These are phyloP conservation scores for Tiphia femorata DNA, from an alignment of 2,888 invertebrate species.

Conservation along the genomic window DNA sequence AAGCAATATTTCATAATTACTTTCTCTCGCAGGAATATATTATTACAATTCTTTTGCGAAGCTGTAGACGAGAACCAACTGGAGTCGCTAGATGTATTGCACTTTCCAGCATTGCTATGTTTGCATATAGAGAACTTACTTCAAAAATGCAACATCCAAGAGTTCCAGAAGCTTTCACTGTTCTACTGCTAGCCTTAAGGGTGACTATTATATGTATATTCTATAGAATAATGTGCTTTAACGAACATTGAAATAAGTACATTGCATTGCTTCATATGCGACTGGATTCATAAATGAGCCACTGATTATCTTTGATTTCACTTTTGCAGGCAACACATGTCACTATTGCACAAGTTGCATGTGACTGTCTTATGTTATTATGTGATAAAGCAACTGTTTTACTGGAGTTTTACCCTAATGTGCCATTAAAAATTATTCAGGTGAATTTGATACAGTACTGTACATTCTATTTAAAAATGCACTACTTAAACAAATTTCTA, in stretches of 20 bases:
- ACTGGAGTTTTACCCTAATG: slow-evolving; percentile 79
- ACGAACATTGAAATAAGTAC: neutral
- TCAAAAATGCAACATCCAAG: slow-evolving; percentile 76
- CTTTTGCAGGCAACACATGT: slow-evolving; percentile 60
- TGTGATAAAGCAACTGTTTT: slow-evolving; percentile 84
- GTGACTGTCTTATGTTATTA: slow-evolving; percentile 83
- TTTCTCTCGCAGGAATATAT: slow-evolving; percentile 80
- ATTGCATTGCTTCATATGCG: too few relatives aligned
- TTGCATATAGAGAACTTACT: slow-evolving; percentile 77
- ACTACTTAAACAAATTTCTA: neutral
- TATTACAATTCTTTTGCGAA: slow-evolving; percentile 86
- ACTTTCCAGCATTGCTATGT: slow-evolving; percentile 85
- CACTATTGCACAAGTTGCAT: slow-evolving; percentile 86
- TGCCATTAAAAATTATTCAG: slow-evolving; percentile 76
- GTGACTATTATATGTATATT: slow-evolving; percentile 72
- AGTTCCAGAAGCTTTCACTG: slow-evolving; percentile 77
- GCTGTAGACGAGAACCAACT: slow-evolving; percentile 90
- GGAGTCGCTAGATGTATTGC: slow-evolving; percentile 91
- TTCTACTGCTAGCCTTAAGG: slow-evolving; percentile 78
- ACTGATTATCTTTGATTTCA: slow-evolving; percentile 8
- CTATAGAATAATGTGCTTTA: neutral
- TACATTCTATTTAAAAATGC: slow-evolving; percentile 4
- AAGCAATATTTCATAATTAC: neutral
- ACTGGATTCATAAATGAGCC: too few relatives aligned
- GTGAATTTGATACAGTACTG: slow-evolving; percentile 62